Conservation (phyloP, 2,797 vertebrate genomes). For the Cuniculus paca region DNA sequence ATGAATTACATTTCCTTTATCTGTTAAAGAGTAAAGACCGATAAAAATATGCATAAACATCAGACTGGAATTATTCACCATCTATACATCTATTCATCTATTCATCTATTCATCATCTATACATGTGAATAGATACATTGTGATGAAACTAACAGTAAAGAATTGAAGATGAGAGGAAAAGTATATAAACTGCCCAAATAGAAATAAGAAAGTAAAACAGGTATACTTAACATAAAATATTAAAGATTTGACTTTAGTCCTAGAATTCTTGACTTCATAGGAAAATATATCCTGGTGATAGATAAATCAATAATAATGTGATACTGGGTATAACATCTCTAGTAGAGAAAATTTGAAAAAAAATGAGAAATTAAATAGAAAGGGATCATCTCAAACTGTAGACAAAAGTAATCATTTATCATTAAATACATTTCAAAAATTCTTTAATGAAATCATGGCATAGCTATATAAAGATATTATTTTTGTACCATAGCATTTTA, state of each 20-base stretch:
- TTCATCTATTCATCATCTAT: no score
- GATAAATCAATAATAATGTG: background rate
- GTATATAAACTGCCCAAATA: background rate
- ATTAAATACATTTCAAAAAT: background rate
- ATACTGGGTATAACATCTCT: background rate
- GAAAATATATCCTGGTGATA: background rate
- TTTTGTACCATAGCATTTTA: background rate
- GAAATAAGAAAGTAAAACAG: background rate
- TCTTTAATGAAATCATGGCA: rapidly evolving
- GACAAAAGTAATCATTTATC: background rate
- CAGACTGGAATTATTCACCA: background rate
- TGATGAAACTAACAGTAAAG: background rate
- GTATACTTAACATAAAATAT: background rate
- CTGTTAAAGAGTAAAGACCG: background rate
- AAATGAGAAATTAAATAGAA: background rate
- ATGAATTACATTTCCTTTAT: background rate
- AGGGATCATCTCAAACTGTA: background rate
- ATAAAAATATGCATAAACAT: background rate
- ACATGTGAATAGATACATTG: background rate
- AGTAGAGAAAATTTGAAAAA: background rate
- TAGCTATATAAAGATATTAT: background rate
- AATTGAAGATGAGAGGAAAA: background rate
- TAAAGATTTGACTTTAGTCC: background rate
- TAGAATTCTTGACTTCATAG: background rate
- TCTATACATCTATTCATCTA: no score